phyloP scores from a whole-genome alignment of 2,113 vertebrate species.

The Tinamus guttatus region DNA sequence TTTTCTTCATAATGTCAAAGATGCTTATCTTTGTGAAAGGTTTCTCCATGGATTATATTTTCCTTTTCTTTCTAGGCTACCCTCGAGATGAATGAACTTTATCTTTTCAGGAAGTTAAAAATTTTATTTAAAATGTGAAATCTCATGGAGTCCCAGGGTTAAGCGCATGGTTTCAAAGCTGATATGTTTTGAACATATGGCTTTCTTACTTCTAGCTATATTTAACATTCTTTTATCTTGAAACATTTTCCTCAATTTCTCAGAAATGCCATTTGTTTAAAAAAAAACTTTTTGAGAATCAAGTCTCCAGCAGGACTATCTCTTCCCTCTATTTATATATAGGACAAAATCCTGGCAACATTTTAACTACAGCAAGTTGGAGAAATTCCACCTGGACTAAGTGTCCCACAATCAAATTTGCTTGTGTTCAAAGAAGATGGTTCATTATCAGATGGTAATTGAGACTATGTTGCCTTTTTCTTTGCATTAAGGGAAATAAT shows the following conservation, averaged over 20 bases:
- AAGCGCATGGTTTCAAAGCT: constrained; percentile 46
- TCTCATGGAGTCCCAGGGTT: constrained; percentile 34
- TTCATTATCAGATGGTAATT: not conserved
- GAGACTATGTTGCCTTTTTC: not conserved
- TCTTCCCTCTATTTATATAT: constrained; percentile 14
- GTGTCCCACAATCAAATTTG: not conserved
- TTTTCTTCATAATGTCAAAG: not conserved
- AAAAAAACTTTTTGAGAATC: not conserved
- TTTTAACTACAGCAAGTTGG: constrained; percentile 24
- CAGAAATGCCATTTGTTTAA: constrained; percentile 48
- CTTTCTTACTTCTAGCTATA: constrained; percentile 60
- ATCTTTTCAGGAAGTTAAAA: constrained; percentile 49
- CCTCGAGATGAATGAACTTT: constrained; percentile 27
- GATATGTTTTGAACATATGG: constrained; percentile 34
- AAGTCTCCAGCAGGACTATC: not conserved
- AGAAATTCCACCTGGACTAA: constrained; percentile 56
- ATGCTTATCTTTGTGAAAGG: constrained; percentile 25
- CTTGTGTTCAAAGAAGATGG: not conserved
- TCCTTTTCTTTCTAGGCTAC: not conserved
- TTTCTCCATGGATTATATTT: not conserved
- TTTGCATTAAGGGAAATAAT: not conserved
- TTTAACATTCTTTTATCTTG: constrained; percentile 65
- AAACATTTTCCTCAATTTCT: constrained; percentile 58
- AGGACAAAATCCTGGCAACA: constrained; percentile 40
- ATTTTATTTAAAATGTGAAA: constrained; percentile 60